These are phyloP conservation scores for Nemoura dubitans DNA, from an alignment of 2,888 invertebrate species.

Conservation along the genomic window DNA sequence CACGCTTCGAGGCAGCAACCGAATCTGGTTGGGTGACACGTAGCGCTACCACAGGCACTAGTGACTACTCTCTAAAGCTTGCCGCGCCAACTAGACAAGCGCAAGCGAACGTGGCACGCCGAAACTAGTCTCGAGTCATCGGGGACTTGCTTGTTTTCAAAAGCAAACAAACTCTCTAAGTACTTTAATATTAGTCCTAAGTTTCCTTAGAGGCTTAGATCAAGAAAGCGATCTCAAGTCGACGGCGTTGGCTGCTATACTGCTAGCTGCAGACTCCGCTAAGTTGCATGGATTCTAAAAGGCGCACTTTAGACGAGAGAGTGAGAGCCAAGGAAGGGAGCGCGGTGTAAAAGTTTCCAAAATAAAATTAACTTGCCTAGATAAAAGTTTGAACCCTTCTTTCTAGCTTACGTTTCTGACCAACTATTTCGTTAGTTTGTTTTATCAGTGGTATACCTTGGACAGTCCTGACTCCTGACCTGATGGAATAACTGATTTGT, in stretches of 20 bases:
- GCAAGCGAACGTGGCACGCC: background rate
- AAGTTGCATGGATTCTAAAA: background rate
- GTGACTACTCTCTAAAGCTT: background rate
- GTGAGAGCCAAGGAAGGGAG: background rate
- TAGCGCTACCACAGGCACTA: background rate
- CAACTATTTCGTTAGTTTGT: background rate
- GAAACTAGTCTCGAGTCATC: background rate
- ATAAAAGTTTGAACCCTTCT: background rate
- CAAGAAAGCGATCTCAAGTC: conserved; percentile 4
- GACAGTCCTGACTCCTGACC: background rate
- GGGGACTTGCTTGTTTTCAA: conserved; percentile 12
- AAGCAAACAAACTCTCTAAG: conserved; percentile 12
- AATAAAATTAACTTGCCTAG: background rate
- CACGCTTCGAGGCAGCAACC: background rate
- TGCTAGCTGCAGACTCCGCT: background rate
- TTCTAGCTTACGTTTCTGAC: conserved; percentile 5
- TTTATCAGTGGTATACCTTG: background rate
- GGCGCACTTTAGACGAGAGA: conserved; percentile 4
- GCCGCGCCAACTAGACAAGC: background rate
- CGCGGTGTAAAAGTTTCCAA: background rate
- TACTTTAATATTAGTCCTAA: conserved; percentile 4
- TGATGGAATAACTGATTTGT: too few relatives aligned
- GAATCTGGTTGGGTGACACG: background rate
- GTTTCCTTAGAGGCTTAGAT: conserved; percentile 12
- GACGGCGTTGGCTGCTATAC: background rate